Evolutionary conservation across 2,797 vertebrate genomes (phyloP).

Genomic region (Antrozous pallidus): DNA sequence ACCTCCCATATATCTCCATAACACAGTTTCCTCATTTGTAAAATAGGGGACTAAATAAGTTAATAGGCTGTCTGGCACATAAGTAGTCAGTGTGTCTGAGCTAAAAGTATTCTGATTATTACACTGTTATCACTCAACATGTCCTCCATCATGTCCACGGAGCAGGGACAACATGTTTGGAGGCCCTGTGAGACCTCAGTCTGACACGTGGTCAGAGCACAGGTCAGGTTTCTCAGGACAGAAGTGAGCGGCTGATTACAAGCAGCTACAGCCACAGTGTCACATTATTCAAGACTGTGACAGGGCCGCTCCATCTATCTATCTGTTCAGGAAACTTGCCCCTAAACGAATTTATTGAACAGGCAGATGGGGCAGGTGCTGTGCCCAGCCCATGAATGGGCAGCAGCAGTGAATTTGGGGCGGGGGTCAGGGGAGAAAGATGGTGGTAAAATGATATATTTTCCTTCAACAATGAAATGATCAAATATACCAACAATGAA

Average conservation of each 20-base stretch:
- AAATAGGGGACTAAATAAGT: background rate
- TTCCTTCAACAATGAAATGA: background rate
- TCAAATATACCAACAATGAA: background rate
- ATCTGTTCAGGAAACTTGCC: background rate
- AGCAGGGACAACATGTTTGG: background rate
- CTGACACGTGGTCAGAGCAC: background rate
- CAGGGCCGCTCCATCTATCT: background rate
- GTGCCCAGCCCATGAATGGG: no score
- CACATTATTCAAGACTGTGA: rapidly evolving
- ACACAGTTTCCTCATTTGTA: background rate
- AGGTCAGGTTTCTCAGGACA: background rate
- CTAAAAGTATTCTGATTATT: no score
- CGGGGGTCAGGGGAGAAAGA: rapidly evolving
- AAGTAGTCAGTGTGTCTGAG: no score
- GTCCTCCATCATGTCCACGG: rapidly evolving
- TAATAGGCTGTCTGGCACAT: background rate
- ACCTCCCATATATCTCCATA: background rate
- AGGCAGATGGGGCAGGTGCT: background rate
- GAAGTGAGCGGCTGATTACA: background rate
- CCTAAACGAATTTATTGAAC: no score
- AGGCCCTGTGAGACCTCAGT: background rate
- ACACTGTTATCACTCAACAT: no score
- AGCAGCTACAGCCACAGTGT: background rate
- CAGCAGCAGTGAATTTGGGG: background rate
- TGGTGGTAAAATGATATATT: rapidly evolving